Evolutionary conservation across 2,888 invertebrate species (phyloP), one percentile per base, ranked within the genome.

Genomic region (Petrolisthes cinctipes): DNA sequence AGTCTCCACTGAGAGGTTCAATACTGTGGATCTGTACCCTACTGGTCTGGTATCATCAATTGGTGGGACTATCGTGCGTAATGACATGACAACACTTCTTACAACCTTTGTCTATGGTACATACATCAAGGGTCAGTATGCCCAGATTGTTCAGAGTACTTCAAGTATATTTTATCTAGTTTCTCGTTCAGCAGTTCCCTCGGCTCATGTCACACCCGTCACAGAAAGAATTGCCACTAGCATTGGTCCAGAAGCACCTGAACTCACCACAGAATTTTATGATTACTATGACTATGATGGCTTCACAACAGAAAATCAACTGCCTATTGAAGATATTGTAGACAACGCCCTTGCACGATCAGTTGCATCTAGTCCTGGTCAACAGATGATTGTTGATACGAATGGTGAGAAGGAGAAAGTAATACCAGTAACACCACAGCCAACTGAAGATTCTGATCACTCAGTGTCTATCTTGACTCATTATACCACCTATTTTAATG

Each of bases 91-190:
- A 0, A 94, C 94, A 0, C 93, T 94, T 80, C 94, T 93, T 91
- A 94, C 94, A 75, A 94, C 94, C 7, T 92, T 93, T 14, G 93
- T 94, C 82, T 94, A 93, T 87, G 94, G 94, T 5, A 94, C 94
- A 0, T 93, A 93, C 61, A 92, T 94, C 17, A 93, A 94, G 56
- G 94, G 93, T 0, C 93, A 93, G 91, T 94, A 94, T 88, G 94
- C 94, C 1, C 94, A 94, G 91, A 92, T 94, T 37, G 93, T 94
- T 81, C 93, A 94, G 90, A 94, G 94, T 0, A 94, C 94, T 4
- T 94, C 94, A 0, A 94, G 94, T 86, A 93, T 94, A 14, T 93
- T 92, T 81, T 90, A 92, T 91, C 91, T 93, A 9, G 93, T 94
- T 4, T 93, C 94, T 78, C 89, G 91, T 4, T 80, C 91, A 6